phyloP scores from a whole-genome alignment of 92 coral and sea anemone species.

The Plumapathes pennacea region DNA sequence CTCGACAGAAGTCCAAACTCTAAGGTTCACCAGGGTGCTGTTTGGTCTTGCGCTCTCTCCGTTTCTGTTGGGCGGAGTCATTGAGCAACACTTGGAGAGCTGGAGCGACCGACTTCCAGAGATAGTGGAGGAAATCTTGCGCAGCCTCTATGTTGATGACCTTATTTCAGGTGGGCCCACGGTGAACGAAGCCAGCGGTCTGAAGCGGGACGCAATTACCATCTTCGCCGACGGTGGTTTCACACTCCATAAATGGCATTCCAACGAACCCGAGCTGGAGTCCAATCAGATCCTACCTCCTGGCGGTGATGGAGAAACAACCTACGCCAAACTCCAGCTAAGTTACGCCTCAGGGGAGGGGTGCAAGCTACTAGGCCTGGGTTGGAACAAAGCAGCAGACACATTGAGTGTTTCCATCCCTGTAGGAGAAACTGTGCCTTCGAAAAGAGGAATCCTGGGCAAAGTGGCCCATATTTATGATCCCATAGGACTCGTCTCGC shows the following conservation, averaged over 20 bases:
- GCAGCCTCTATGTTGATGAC: slow-evolving; percentile 21
- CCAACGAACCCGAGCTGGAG: slow-evolving; percentile 13
- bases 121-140: slow-evolving; percentile 18
- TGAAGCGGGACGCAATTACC: slow-evolving; percentile 5
- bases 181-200: neutral
- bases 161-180: slow-evolving; percentile 3
- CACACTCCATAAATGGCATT: slow-evolving; percentile 24
- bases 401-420: slow-evolving; percentile 1
- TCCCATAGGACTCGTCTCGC: slow-evolving; percentile 11
- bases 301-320: neutral
- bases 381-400: slow-evolving; percentile 1
- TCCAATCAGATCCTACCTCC: neutral
- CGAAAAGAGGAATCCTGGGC: slow-evolving; percentile 13
- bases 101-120: slow-evolving; percentile 7
- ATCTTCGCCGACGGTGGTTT: slow-evolving; percentile 3
- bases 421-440: neutral
- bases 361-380: neutral
- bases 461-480: slow-evolving; percentile 7
- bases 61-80: slow-evolving; percentile 26
- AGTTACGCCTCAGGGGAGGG: neutral
- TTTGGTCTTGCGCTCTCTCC: slow-evolving; percentile 28
- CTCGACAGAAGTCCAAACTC: slow-evolving; percentile 10
- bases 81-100: slow-evolving; percentile 17
- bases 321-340: slow-evolving; percentile 24
- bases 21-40: slow-evolving; percentile 26